Base-by-base conservation (phyloP, 1,140 invertebrate species). In the Eufriesea mexicana region DNA sequence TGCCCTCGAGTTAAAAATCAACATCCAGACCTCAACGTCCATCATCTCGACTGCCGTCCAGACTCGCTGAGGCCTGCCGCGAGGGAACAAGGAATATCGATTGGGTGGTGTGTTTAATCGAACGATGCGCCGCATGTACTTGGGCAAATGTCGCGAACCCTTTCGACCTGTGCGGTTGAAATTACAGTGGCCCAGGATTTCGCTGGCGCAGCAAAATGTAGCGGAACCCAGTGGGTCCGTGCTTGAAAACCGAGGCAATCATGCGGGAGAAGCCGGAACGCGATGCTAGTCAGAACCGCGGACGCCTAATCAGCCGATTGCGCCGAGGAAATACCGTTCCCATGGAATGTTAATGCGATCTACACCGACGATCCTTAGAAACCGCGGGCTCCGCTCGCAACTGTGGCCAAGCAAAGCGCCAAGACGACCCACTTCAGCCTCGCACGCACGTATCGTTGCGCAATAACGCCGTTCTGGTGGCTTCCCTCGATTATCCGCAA, bases 271-370 rank as follows among this genome's bases (percentile, higher is more conserved):
- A 77, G 80, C 74, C 55, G 73, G 72, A 72, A 64, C 83, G 70
- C 71, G 71, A 59, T 62, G 70, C 77, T 28, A 49, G 78, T 73
- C 82, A 45, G 77, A 81, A 64, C 77, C 82, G 61, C 78, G 83
- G 77, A 78, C 73, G 79, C 81, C 83, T 88, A 88, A 88, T 88
- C 83, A 86, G 76, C 84, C 87, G 87, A 86, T 89, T 86, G 79
- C 87, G 28, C 78, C 79, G 82, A 85, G 89, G 89, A 89, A 91
- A 92, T 92, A 92, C 90, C 91, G 89, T 92, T 92, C 90, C 91
- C 91, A 91, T 92, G 89, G 91, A 92, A 92, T 92, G 89, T 92
- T 92, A 92, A 92, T 92, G 90, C 87, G 86, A 91, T 90, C 90
- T 85, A 86, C 84, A 79, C 79, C 84, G 79, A 76, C 66, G 85